These are phyloP conservation scores for Xenopus borealis DNA, from an alignment of 2,113 vertebrate species.

Conservation along the genomic window DNA sequence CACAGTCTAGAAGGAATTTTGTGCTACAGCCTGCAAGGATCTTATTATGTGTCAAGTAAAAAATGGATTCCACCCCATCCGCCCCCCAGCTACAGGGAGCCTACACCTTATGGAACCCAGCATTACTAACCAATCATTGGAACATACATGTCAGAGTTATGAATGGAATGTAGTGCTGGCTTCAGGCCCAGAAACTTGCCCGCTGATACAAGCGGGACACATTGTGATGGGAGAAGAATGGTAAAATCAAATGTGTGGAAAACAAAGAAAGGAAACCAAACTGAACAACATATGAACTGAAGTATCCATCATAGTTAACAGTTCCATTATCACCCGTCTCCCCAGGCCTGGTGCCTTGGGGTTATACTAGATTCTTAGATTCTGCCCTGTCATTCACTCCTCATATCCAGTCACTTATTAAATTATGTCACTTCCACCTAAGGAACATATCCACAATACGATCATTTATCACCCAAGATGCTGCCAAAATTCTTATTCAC, in stretches of 20 bases:
- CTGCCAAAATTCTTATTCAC: no score
- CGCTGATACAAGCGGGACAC: not conserved
- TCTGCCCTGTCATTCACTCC: no score
- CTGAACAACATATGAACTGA: not conserved
- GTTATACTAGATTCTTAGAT: no score
- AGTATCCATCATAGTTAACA: no score
- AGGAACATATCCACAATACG: no score
- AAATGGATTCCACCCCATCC: not conserved
- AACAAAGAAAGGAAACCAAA: not conserved
- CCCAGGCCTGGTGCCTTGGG: no score
- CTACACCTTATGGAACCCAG: slow-evolving; percentile 29
- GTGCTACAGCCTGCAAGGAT: no score
- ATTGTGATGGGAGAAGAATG: not conserved
- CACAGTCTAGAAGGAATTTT: no score
- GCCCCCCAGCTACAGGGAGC: slow-evolving; percentile 2
- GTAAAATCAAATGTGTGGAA: not conserved
- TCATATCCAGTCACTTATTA: no score
- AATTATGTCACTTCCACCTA: no score
- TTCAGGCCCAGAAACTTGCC: slow-evolving; percentile 6
- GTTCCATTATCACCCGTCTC: no score
- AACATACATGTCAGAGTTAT: slow-evolving; percentile 53
- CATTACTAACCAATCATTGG: not conserved
- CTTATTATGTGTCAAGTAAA: not conserved
- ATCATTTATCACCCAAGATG: no score
- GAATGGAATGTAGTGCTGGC: slow-evolving; percentile 53